Evolutionary conservation across 2,113 vertebrate species (phyloP).

Genomic region (Melanocharis versteri): DNA sequence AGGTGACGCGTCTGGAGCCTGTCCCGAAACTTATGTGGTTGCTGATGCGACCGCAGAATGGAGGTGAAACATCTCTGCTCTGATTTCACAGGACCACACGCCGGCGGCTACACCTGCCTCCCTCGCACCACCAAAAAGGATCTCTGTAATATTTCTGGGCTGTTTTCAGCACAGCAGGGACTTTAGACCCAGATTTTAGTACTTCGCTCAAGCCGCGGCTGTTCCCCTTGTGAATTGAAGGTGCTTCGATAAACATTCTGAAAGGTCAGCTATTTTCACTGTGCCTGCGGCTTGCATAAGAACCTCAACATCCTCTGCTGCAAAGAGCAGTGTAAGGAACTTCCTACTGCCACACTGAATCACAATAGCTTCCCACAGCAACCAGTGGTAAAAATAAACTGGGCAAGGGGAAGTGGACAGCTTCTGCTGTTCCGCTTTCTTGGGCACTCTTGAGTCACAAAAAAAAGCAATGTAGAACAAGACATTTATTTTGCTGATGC

Average conservation of each 20-base stretch:
- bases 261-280: constrained; percentile 60
- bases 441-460: constrained; percentile 33
- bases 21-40: not conserved
- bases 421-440: constrained; percentile 51
- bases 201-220: not conserved
- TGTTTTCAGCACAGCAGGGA: not conserved
- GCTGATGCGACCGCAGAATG: not conserved
- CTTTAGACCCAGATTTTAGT: not conserved
- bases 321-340: constrained; percentile 8
- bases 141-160: not conserved
- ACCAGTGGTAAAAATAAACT: constrained; percentile 47
- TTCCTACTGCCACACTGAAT: constrained; percentile 53
- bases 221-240: not conserved
- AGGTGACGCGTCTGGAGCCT: not conserved
- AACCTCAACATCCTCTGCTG: constrained; percentile 52
- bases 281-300: constrained; percentile 37
- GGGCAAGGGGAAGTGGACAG: constrained; percentile 42
- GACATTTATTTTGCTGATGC: constrained; percentile 41
- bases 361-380: constrained; percentile 59
- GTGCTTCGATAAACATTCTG: constrained; percentile 7
- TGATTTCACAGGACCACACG: not conserved
- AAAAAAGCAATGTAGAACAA: not conserved
- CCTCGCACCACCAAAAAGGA: not conserved
- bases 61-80: not conserved
- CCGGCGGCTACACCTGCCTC: not conserved